A percentile compares a stretch with the other conserved stretches of the same genome.
phyloP scores from a whole-genome alignment of 2,888 invertebrate species.

The Protophormia terraenovae region DNA sequence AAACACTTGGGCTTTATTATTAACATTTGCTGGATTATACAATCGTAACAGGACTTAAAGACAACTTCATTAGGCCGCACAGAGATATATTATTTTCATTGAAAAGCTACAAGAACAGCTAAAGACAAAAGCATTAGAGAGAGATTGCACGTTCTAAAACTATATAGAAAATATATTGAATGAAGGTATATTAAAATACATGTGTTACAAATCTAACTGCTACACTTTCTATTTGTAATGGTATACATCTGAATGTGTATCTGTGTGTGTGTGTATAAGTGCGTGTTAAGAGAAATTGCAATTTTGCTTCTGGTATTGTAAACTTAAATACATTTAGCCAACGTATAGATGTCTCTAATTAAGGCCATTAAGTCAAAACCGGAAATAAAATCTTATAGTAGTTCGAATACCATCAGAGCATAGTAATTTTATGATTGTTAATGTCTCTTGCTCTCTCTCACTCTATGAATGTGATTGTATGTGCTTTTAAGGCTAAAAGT shows the following conservation, averaged over 20 bases:
- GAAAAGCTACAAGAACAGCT: not conserved
- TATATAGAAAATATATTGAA: constrained; percentile 2
- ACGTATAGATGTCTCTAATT: constrained; percentile 65
- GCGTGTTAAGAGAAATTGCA: constrained; percentile 25
- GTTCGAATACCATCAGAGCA: constrained; percentile 54
- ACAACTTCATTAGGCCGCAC: constrained; percentile 29
- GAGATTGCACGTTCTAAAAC: constrained; percentile 32
- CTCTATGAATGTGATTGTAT: not conserved
- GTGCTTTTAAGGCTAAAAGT: too few species aligned
- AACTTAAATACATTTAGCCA: not conserved
- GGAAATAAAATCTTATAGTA: constrained; percentile 65
- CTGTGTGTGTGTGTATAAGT: not conserved
- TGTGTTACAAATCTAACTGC: constrained; percentile 48
- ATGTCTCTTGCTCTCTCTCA: too few species aligned
- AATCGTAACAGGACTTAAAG: not conserved
- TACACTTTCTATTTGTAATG: constrained; percentile 31
- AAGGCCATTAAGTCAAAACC: constrained; percentile 67
- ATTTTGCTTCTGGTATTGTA: constrained; percentile 39
- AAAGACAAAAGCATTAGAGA: too few species aligned
- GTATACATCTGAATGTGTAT: not conserved
- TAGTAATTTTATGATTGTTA: constrained; percentile 49
- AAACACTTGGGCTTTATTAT: not conserved
- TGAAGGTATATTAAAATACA: constrained; percentile 59
- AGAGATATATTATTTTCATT: constrained; percentile 20
- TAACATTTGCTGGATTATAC: not conserved